Conservation (phyloP, 2,888 invertebrate genomes). For the Campoplex nolae region DNA sequence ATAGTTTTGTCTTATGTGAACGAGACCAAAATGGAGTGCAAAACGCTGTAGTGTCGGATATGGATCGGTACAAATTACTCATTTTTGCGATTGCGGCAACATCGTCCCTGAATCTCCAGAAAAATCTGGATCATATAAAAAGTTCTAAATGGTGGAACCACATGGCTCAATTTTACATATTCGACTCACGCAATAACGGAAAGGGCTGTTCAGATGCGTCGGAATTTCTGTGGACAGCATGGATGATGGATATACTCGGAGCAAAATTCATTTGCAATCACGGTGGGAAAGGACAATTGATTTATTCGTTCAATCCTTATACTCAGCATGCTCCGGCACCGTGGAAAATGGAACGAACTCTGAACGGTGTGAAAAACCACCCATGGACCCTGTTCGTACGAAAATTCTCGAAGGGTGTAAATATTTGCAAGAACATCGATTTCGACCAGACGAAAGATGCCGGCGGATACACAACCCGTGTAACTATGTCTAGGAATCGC, state of each 20-base stretch:
- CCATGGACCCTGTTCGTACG: constrained; percentile 27
- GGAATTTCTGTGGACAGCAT: constrained; percentile 54
- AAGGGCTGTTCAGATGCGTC: constrained; percentile 58
- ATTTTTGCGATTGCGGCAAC: constrained; percentile 7
- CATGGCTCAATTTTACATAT: constrained; percentile 55
- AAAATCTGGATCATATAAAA: constrained; percentile 16
- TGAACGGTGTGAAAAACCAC: neutral
- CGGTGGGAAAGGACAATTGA: neutral
- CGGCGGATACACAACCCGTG: constrained; percentile 14
- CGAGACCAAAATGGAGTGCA: neutral
- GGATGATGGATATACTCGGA: constrained; percentile 65
- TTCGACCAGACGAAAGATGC: constrained; percentile 33
- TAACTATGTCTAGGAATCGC: neutral
- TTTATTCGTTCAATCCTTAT: constrained; percentile 70
- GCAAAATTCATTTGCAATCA: constrained; percentile 65
- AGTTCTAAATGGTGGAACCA: constrained; percentile 69
- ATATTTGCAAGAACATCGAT: constrained; percentile 3
- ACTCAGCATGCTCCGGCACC: constrained; percentile 41
- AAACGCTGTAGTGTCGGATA: neutral
- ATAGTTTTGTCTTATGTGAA: neutral
- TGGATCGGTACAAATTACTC: neutral
- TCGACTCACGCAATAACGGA: constrained; percentile 24
- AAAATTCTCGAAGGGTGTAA: neutral
- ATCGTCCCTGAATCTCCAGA: neutral
- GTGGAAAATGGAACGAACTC: constrained; percentile 57